These are phyloP conservation scores for Piprites chloris DNA, from an alignment of 2,113 vertebrate genomes.

Conservation along the genomic window DNA sequence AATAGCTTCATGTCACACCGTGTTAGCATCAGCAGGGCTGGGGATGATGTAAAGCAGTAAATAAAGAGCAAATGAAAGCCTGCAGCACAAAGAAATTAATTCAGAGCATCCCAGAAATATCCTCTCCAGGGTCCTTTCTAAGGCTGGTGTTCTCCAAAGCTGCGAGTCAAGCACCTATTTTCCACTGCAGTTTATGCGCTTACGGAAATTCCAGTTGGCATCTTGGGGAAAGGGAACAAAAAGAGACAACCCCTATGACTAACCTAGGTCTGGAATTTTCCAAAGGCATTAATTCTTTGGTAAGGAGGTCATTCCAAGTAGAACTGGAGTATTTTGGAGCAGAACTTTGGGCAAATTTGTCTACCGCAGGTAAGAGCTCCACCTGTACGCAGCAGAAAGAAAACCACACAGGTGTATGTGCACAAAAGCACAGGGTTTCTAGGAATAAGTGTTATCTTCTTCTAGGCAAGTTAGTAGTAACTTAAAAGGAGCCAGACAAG, in stretches of 20 bases:
- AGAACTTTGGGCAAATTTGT: neutral
- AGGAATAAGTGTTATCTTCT: neutral
- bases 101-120: neutral
- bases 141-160: neutral
- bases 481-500: neutral
- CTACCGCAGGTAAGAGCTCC: neutral
- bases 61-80: constrained; percentile 4
- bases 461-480: neutral
- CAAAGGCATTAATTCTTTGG: neutral
- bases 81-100: neutral
- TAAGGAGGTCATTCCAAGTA: neutral
- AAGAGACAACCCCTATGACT: neutral
- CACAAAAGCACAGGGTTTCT: neutral
- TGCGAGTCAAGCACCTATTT: neutral
- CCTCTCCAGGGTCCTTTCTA: neutral
- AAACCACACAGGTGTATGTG: neutral
- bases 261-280: neutral
- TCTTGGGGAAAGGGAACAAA: neutral
- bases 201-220: neutral
- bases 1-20: neutral
- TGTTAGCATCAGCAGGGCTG: neutral
- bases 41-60: neutral
- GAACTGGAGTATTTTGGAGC: neutral
- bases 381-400: neutral
- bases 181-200: neutral